Conservation (phyloP, 2,888 invertebrate genomes). For the Agriopis leucophaearia region DNA sequence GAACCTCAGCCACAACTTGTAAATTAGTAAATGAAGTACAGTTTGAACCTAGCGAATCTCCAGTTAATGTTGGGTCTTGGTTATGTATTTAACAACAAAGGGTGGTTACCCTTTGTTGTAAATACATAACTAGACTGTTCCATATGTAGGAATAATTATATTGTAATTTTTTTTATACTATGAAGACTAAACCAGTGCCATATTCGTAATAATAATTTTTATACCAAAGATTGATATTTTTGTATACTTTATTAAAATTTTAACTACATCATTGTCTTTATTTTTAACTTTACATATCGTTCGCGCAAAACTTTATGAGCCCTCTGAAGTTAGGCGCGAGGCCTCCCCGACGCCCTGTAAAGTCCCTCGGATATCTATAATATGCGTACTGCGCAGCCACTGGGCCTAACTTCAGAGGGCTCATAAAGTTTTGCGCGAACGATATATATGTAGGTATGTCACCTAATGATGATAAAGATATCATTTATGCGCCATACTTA, state of each 20-base stretch:
- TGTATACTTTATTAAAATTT: slow-evolving; percentile 3
- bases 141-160: background rate
- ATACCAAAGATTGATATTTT: slow-evolving; percentile 27
- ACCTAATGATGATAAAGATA: background rate
- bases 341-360: no score
- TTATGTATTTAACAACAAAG: no score
- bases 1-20: no score
- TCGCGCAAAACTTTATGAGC: no score
- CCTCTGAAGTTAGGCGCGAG: no score
- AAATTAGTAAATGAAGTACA: no score
- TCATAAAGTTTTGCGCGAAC: no score
- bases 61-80: background rate
- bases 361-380: no score
- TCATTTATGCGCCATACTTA: background rate
- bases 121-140: background rate
- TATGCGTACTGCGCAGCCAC: no score
- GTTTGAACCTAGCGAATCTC: no score
- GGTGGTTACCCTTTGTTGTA: no score
- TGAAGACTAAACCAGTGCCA: slow-evolving; percentile 22
- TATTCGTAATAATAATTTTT: slow-evolving; percentile 4
- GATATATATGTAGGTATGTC: background rate
- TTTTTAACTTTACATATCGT: background rate
- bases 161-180: background rate
- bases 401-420: no score
- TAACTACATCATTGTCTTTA: background rate